phyloP scores from a whole-genome alignment of 2,797 vertebrate species.

The Fistularia tabacaria region DNA sequence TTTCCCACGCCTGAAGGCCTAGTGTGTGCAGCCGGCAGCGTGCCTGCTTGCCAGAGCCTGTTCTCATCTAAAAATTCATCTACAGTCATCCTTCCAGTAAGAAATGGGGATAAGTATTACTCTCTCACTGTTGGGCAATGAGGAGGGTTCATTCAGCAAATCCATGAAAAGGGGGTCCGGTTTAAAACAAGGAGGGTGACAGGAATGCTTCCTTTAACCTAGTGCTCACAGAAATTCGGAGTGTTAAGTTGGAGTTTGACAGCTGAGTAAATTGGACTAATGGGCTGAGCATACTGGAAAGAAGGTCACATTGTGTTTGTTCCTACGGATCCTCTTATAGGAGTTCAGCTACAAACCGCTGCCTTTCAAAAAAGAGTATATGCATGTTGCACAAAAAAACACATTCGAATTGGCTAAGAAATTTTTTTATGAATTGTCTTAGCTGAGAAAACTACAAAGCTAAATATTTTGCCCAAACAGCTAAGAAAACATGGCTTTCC shows the following conservation, averaged over 20 bases:
- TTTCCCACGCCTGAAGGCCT: constrained; percentile 75
- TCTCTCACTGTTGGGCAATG: constrained; percentile 49
- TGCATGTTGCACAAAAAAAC: constrained; percentile 21
- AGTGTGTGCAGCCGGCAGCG: constrained; percentile 65
- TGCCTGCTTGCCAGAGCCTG: constrained; percentile 64
- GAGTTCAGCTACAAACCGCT: constrained; percentile 30
- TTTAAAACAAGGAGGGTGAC: constrained; percentile 40
- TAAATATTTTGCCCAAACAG: constrained; percentile 17
- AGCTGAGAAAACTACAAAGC: constrained; percentile 15
- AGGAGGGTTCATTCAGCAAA: constrained; percentile 57
- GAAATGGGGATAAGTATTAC: constrained; percentile 14
- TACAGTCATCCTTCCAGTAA: constrained; percentile 53
- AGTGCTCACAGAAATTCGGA: constrained; percentile 42
- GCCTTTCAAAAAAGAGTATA: constrained; percentile 15
- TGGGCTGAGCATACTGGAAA: constrained; percentile 52
- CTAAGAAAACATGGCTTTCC: neutral
- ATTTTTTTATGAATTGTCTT: constrained; percentile 17
- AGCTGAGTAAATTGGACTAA: constrained; percentile 70
- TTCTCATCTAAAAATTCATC: constrained; percentile 71
- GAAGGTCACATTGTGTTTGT: constrained; percentile 49
- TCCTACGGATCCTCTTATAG: constrained; percentile 36
- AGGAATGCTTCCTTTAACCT: constrained; percentile 56
- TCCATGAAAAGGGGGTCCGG: constrained; percentile 38
- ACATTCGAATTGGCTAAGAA: constrained; percentile 2
- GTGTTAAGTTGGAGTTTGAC: constrained; percentile 58